Base-by-base conservation (phyloP, 2,888 invertebrate genomes). In the Tinea semifulvella region DNA sequence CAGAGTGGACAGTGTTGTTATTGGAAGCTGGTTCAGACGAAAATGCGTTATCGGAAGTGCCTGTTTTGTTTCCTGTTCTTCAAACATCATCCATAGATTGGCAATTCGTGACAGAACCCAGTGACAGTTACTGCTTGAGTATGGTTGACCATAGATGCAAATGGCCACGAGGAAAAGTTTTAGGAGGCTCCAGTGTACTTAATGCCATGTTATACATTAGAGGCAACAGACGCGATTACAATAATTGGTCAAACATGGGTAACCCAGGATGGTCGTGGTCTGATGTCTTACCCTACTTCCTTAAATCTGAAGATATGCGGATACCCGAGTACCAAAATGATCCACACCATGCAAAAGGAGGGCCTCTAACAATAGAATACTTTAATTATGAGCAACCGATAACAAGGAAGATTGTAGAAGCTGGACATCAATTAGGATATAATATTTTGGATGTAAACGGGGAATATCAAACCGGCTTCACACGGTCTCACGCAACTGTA, bases 201-300 rank as follows among this genome's bases (percentile, higher is more conserved):
- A 96, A 96, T 63, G 95, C 94, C 13, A 95, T 96, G 95, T 79
- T 93, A 47, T 95, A 95, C 57, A 81, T 94, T 0, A 79, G 96
- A 44, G 96, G 95, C 0, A 94, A 96, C 60, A 85, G 84, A 43
- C 82, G 74, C 2, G 96, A 96, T 61, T 96, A 94, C 63, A 92
- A 96, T 57, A 73, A 82, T n/a, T 96, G 96, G 96, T 89, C 86
- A 14, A 64, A 61, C 8, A 61, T 89, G 58, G 96, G 95, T 0
- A 80, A 88, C 54, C 61, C 69, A 1, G 94, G 91, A 1, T 96
- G 96, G 96, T 83, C 88, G 22, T 94, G 89, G 60, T 75, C 85
- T 0, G 87, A 87, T 43, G 80, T 93, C 0, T 65, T 94, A 25
- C 86, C 86, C 7, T 94, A 93, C 58, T 94, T 94, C 60, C 85